Conservation (phyloP, 1,140 invertebrate genomes). For the Microplitis demolitor region DNA sequence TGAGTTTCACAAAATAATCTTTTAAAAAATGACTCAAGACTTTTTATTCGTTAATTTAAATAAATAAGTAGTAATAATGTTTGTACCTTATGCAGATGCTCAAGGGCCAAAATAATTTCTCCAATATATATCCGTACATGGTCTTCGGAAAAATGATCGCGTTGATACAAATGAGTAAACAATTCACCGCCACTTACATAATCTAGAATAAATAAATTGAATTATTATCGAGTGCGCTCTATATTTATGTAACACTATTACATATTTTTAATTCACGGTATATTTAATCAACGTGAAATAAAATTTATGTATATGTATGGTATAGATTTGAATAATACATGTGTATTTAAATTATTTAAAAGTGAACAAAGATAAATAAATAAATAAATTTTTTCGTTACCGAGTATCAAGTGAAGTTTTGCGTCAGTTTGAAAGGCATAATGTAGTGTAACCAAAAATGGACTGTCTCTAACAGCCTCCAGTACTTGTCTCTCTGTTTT, state of each 20-base stretch:
- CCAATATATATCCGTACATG: slow-evolving; percentile 89
- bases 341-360: too few species aligned
- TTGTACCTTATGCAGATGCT: slow-evolving; percentile 84
- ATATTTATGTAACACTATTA: not conserved
- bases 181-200: slow-evolving; percentile 92
- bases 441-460: slow-evolving; percentile 89
- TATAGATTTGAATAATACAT: too few species aligned
- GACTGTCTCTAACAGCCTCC: slow-evolving; percentile 85
- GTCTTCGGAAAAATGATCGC: slow-evolving; percentile 82
- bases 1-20: not conserved
- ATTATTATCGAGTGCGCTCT: not conserved
- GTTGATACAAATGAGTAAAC: slow-evolving; percentile 89
- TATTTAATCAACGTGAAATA: too few species aligned
- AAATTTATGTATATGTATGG: not conserved
- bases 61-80: slow-evolving; percentile 1
- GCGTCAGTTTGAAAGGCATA: slow-evolving; percentile 94
- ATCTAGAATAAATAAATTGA: slow-evolving; percentile 67
- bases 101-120: slow-evolving; percentile 88
- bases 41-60: not conserved
- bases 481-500: slow-evolving; percentile 88
- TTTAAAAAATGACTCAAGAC: not conserved
- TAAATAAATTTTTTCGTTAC: slow-evolving; percentile 64
- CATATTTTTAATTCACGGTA: not conserved
- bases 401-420: slow-evolving; percentile 89
- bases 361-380: not conserved